Base-by-base conservation (phyloP, 2,888 invertebrate genomes). In the Tortrix viridana region DNA sequence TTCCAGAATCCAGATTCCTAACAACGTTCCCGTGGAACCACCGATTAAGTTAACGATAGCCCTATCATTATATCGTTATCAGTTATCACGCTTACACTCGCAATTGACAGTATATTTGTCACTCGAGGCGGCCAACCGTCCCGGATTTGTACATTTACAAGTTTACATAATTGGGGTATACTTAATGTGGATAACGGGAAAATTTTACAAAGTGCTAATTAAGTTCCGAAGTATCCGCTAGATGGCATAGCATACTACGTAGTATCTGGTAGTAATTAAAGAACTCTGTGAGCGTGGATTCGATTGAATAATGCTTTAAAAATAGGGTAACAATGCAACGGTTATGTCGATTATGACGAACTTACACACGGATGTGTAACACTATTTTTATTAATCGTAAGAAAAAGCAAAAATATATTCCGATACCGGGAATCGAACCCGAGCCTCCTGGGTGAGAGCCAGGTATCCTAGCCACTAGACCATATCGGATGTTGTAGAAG, bases 381-480 rank as follows among this genome's bases (percentile, higher is more conserved):
- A n/a, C 44, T 19, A 16, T 3, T 9, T 44, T 9, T 6, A 7
- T 16, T 3, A 18, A 3, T 19, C 4, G 7, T 7, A 16, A 44
- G 4, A 50, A 47, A 53, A 57, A 38, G n/a, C 50, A 57, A 63
- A 63, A 63, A 58, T 32, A 23, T 41, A 32, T 86, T 87, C 86
- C 86, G 83, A 78, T 86, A 88, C 87, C 86, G 86, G 86, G 85
- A 88, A 88, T 88, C 85, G 85, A 86, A 89, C 87, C 88, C 85
- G 89, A 84, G 86, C 87, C 87, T 63, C 63, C 63, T 63, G 63
- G 63, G 63, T 63, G 63, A 63, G 63, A 63, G 63, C 63, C 67
- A 85, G 84, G 80, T 84, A 85, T 87, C 86, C 86, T 87, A 87
- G 81, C 88, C 87, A 88, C 86, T 88, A 89, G 88, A 88, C 87